Base-by-base conservation (phyloP, 2,888 invertebrate species). In the Hypomecis atomaria region DNA sequence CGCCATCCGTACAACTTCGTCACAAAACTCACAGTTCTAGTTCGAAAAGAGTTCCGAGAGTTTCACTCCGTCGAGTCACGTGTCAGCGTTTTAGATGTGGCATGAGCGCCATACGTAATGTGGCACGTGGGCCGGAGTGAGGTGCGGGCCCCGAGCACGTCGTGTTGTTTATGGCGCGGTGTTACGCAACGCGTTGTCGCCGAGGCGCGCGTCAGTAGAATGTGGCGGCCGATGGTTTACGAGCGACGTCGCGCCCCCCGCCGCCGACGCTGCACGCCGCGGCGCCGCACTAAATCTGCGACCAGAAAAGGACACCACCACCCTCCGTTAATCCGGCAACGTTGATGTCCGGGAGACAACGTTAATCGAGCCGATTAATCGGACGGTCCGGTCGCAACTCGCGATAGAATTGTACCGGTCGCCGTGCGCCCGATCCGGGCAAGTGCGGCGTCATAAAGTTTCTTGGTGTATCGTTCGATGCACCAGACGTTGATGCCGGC, bases 391-490 rank as follows among this genome's bases (percentile, higher is more conserved):
- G 78, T 80, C 84, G 78, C 79, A 81, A 79, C 84, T 82, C 87
- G 85, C 88, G 90, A 89, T 89, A 83, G 85, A 85, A 88, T 87
- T 85, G 89, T 87, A 88, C 83, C 88, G 84, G 87, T 84, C 83
- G 85, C 85, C 84, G 83, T 86, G 84, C 89, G 87, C 84, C 81
- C 82, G 89, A 81, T 83, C 84, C 84, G 86, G 85, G 85, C 91
- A 86, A 90, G 91, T 90, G 90, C 89, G 89, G 86, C 87, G 84
- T 90, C 92, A 90, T 92, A 92, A 91, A 92, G 91, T 92, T 92
- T 92, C 90, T 92, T 91, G 53, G 88, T 91, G 91, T 92, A 92
- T 92, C 91, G 92, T 92, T 90, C 92, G 91, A 92, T 92, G 91
- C 92, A 91, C 91, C 91, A 90, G 89, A 90, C 91, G 86, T 86